phyloP scores from a whole-genome alignment of 2,888 invertebrate species.

The Bibio marci region DNA sequence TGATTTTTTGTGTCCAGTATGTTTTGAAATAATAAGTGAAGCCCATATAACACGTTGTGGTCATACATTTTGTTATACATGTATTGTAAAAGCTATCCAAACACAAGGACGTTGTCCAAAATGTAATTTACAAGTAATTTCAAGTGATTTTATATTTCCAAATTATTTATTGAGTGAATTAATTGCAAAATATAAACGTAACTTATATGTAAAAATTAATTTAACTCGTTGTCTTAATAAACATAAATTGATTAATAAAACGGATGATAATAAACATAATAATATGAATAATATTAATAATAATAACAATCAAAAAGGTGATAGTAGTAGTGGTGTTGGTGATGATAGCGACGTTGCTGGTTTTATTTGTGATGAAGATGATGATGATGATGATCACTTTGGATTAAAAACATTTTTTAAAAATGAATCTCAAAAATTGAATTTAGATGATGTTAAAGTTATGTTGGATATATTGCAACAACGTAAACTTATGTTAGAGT shows the following conservation, averaged over 20 bases:
- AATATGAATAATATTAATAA: no score
- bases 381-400: no score
- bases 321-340: constrained; percentile 7
- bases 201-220: no score
- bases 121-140: constrained; percentile 55
- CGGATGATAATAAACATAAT: no score
- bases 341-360: constrained; percentile 8
- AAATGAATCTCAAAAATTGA: constrained; percentile 50
- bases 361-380: constrained; percentile 15
- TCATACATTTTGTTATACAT: constrained; percentile 77
- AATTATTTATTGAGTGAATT: constrained; percentile 74
- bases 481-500: constrained; percentile 61
- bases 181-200: constrained; percentile 49
- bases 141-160: constrained; percentile 60
- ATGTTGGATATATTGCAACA: constrained; percentile 65
- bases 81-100: constrained; percentile 53
- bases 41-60: constrained; percentile 86
- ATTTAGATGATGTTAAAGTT: constrained; percentile 62
- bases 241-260: no score
- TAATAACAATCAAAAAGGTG: no score
- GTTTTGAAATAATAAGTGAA: constrained; percentile 76
- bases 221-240: no score
- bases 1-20: constrained; percentile 58
- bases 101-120: constrained; percentile 60
- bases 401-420: constrained; percentile 45